A percentile compares a stretch with the other conserved stretches of the same genome.
Evolutionary conservation across 1,140 invertebrate genomes (phyloP).

Genomic region (Cydia amplana): DNA sequence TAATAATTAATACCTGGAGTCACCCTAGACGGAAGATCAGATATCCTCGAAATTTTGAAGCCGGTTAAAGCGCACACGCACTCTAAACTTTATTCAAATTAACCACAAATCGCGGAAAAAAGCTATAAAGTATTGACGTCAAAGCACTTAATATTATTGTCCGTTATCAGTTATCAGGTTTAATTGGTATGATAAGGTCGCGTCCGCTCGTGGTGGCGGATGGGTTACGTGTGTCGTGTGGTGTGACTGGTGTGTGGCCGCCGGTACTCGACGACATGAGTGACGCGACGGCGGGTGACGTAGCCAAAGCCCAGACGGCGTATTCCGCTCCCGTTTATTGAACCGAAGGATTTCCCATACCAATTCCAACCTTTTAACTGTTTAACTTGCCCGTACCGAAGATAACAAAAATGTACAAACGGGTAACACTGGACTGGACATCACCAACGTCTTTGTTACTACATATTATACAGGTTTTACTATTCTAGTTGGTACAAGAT

Average conservation of each 20-base stretch:
- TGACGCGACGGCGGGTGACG: conserved; percentile 22
- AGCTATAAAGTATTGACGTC: conserved; percentile 35
- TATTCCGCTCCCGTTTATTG: conserved; percentile 14
- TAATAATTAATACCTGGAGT: conserved; percentile 6
- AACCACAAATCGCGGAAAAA: conserved; percentile 13
- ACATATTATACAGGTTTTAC: too few relatives aligned
- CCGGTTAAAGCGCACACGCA: background rate
- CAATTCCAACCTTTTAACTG: background rate
- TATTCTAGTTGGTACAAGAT: background rate
- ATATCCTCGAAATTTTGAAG: conserved; percentile 17
- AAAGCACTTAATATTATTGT: conserved; percentile 39
- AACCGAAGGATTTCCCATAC: conserved; percentile 19
- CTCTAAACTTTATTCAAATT: background rate
- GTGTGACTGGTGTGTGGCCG: conserved; percentile 41
- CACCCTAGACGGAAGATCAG: background rate
- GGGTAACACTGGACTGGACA: too few relatives aligned
- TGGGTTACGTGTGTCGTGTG: conserved; percentile 41
- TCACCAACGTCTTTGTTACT: too few relatives aligned
- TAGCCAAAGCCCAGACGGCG: background rate
- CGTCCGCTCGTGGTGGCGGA: conserved; percentile 39
- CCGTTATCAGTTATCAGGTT: conserved; percentile 39
- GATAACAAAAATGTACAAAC: too few relatives aligned
- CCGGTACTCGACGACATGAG: background rate
- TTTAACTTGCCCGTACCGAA: too few relatives aligned
- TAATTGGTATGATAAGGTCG: conserved; percentile 38